A percentile compares a stretch with the other conserved stretches of the same genome.
Evolutionary conservation across 2,113 vertebrate genomes (phyloP).

Genomic region (Pelecanoides urinatrix): DNA sequence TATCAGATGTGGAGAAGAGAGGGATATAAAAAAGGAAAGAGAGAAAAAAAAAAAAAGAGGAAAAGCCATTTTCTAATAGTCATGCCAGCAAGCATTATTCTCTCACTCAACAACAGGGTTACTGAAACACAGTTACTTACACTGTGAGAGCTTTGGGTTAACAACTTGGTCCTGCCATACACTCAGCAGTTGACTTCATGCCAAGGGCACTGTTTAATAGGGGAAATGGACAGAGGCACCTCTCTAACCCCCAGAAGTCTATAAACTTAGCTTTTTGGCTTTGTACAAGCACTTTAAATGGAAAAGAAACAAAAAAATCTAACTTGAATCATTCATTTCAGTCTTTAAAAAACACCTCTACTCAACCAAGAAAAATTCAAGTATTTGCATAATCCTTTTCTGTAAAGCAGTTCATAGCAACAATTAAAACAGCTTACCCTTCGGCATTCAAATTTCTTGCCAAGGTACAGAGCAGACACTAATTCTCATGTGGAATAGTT

Average conservation of each 20-base stretch:
- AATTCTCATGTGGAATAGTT: background rate
- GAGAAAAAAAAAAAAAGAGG: fast-evolving
- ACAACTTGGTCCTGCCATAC: background rate
- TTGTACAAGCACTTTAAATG: background rate
- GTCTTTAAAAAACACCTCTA: background rate
- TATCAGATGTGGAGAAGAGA: background rate
- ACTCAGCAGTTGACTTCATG: background rate
- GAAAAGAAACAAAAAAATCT: background rate
- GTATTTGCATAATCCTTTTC: background rate
- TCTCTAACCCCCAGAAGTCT: background rate
- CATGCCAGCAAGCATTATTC: background rate
- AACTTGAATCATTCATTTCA: background rate
- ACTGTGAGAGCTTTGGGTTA: background rate
- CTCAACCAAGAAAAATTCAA: background rate
- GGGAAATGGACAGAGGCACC: background rate
- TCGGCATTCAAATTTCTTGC: background rate
- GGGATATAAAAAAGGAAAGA: background rate
- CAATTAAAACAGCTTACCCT: background rate
- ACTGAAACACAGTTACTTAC: background rate
- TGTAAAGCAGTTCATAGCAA: background rate
- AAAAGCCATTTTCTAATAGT: background rate
- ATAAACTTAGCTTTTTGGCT: background rate
- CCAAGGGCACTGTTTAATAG: background rate
- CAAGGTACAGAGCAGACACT: background rate
- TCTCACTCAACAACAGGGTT: background rate